phyloP scores from a whole-genome alignment of 2,797 vertebrate genomes.

The Rhadinocentrus ornatus region DNA sequence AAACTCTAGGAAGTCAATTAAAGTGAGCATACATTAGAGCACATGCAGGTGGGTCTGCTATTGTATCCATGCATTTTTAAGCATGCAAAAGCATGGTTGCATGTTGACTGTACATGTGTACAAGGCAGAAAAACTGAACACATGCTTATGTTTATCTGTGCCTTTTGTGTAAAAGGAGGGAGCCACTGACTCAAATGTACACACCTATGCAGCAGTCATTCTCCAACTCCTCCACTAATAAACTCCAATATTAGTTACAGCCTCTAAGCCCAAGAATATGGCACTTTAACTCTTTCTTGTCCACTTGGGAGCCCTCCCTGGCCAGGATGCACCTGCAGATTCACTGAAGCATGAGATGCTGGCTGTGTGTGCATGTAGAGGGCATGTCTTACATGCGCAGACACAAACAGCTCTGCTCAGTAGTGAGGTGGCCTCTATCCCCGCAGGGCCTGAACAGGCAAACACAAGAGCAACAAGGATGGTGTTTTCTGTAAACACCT shows the following conservation, averaged over 20 bases:
- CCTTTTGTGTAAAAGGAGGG: conserved; percentile 1
- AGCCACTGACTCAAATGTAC: conserved; percentile 36
- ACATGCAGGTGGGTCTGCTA: conserved; percentile 35
- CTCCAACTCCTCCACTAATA: conserved; percentile 55
- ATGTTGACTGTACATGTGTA: neutral
- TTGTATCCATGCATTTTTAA: neutral
- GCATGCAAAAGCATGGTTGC: conserved; percentile 3
- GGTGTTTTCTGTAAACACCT: conserved; percentile 75
- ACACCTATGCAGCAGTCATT: conserved; percentile 27
- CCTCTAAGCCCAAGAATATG: conserved; percentile 72
- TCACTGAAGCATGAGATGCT: conserved; percentile 69
- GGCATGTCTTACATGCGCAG: conserved; percentile 77
- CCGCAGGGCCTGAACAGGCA: conserved; percentile 64
- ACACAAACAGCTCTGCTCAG: conserved; percentile 62
- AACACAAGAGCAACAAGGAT: conserved; percentile 67
- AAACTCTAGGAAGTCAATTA: neutral
- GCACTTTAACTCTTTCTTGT: conserved; percentile 69
- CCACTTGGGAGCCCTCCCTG: conserved; percentile 39
- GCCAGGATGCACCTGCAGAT: conserved; percentile 52
- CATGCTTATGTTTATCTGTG: conserved; percentile 1
- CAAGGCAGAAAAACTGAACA: neutral
- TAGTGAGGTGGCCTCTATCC: conserved; percentile 70
- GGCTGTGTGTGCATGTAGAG: conserved; percentile 63
- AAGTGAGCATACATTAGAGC: conserved; percentile 36
- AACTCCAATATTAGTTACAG: conserved; percentile 69